Evolutionary conservation across 2,888 invertebrate species (phyloP).

Genomic region (Eupithecia vulgata): DNA sequence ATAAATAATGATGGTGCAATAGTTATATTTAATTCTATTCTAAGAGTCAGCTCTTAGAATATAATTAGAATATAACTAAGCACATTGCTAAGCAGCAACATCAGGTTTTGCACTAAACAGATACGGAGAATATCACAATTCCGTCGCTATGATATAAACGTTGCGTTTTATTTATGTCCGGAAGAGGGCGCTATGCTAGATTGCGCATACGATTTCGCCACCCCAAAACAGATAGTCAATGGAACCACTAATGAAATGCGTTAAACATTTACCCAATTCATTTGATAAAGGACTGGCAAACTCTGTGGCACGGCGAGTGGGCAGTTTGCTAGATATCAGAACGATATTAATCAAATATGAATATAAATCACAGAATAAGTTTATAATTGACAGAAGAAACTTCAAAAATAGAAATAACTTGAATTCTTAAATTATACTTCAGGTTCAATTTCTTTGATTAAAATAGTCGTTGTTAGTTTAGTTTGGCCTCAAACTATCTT

Average conservation of each 20-base stretch:
- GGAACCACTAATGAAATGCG: conserved; percentile 19
- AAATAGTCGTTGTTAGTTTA: neutral
- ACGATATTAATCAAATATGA: too few relatives aligned
- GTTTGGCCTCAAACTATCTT: neutral
- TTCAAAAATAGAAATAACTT: neutral
- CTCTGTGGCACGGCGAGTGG: too few relatives aligned
- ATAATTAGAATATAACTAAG: too few relatives aligned
- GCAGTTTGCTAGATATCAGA: too few relatives aligned
- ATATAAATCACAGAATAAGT: neutral
- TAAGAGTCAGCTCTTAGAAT: too few relatives aligned
- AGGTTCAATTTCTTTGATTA: neutral
- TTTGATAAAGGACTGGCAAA: too few relatives aligned
- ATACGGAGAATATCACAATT: conserved; percentile 65
- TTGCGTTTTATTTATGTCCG: conserved; percentile 76
- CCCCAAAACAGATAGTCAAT: conserved; percentile 73
- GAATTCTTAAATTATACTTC: neutral
- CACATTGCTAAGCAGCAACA: neutral
- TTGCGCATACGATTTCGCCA: conserved; percentile 70
- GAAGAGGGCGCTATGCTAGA: conserved; percentile 72
- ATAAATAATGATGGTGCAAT: too few relatives aligned
- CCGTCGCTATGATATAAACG: conserved; percentile 77
- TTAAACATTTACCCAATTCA: neutral
- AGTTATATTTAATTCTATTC: too few relatives aligned
- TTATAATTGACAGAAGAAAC: neutral
- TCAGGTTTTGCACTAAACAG: neutral